Base-by-base conservation (phyloP, 2,797 vertebrate species). In the Pangasius macronema region DNA sequence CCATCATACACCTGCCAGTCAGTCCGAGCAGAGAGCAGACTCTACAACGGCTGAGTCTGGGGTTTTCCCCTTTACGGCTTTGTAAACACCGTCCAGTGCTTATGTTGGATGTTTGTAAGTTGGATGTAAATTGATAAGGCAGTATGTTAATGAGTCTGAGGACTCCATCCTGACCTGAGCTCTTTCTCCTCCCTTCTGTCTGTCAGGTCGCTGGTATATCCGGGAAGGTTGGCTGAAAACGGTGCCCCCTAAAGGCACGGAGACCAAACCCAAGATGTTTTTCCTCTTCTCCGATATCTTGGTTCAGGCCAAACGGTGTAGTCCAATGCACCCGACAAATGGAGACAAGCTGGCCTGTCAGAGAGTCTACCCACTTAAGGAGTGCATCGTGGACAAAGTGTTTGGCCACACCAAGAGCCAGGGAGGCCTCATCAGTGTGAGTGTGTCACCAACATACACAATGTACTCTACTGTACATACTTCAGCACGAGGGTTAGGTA, bases 351-450 rank as follows among this genome's bases (percentile, higher is more conserved):
- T 96, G 87, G 87, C 53, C 0, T 93, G 94, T 89, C 94, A 91
- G 92, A 91, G 88, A 16, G 91, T 94, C 73, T 96, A 91, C 91
- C 95, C 94, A n/a, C 91, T 96, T 90, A 92, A 91, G 84, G 94
- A 94, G 84, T 93, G 92, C 87, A 89, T 88, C 5, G 89, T 95
- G 91, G 96, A 97, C 92, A 92, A 97, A 95, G 95, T 96, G 91
- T 96, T 97, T 73, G 96, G 97, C 88, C 95, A 96, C 92, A 94
- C 94, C 87, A 92, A 92, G 92, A 96, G 96, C 92, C 94, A 93
- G 86, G 94, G 95, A 84, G 95, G 95, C 46, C 95, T 96, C 22
- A 85, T 96, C 89, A 97, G 95, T n/a, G 90, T 95, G 91, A 93
- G 93, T 93, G 6, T 83, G 16, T 27, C 81, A 39, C 24, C 63